Evolutionary conservation across 2,888 invertebrate genomes (phyloP).

Genomic region (Tolmerus cingulatus): DNA sequence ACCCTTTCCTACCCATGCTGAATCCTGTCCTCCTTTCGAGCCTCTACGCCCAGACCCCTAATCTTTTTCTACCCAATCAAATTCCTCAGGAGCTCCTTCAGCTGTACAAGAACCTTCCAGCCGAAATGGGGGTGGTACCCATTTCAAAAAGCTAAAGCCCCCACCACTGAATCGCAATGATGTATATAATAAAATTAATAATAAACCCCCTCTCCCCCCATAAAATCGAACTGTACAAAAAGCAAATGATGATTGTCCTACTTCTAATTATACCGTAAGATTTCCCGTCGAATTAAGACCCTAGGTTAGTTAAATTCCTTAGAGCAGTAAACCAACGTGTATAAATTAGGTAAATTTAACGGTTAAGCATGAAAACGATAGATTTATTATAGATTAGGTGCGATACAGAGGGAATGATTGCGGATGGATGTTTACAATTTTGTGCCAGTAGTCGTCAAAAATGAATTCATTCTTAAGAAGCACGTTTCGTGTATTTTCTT

Average conservation of each 20-base stretch:
- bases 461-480: neutral
- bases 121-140: slow-evolving; percentile 48
- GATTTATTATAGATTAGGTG: neutral
- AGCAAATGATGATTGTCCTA: slow-evolving; percentile 21
- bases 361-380: neutral
- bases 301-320: slow-evolving; percentile 33
- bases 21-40: slow-evolving; percentile 49
- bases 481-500: neutral
- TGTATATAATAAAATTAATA: neutral
- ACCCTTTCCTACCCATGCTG: slow-evolving; percentile 47
- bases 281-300: neutral
- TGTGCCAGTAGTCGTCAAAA: slow-evolving; percentile 30
- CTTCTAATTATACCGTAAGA: neutral
- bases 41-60: slow-evolving; percentile 46
- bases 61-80: slow-evolving; percentile 46
- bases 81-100: slow-evolving; percentile 48
- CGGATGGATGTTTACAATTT: slow-evolving; percentile 15
- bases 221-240: slow-evolving; percentile 13
- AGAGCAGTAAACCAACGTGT: slow-evolving; percentile 3
- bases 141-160: slow-evolving; percentile 50
- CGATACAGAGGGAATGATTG: neutral
- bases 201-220: neutral
- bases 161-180: neutral
- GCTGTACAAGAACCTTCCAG: slow-evolving; percentile 49
- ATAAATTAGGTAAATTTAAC: slow-evolving; percentile 25